These are phyloP conservation scores for Amblyopsis hoosieri DNA, from an alignment of 2,797 vertebrate species.

Conservation along the genomic window DNA sequence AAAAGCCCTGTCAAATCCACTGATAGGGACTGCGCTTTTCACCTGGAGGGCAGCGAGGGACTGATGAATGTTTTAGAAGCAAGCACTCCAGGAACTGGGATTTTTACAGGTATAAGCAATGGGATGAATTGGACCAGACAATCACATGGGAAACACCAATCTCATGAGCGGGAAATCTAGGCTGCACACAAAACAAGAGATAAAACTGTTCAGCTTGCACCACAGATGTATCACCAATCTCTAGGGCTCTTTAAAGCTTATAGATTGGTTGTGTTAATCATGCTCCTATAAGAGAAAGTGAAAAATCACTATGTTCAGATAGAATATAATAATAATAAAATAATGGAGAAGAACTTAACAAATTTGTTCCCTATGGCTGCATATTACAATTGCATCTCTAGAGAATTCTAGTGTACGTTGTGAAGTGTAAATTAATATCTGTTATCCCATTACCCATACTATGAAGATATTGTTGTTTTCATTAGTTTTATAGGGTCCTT, in stretches of 20 bases:
- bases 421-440: too few species aligned
- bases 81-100: slow-evolving; percentile 52
- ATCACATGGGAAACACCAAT: slow-evolving; percentile 57
- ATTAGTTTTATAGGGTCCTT: too few species aligned
- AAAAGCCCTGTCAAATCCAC: slow-evolving; percentile 53
- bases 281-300: slow-evolving; percentile 44
- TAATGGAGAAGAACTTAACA: slow-evolving; percentile 22
- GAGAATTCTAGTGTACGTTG: too few species aligned
- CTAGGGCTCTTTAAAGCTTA: slow-evolving; percentile 49
- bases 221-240: slow-evolving; percentile 44
- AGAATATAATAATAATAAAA: too few species aligned
- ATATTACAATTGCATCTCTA: not conserved
- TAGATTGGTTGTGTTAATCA: slow-evolving; percentile 67
- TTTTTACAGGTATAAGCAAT: slow-evolving; percentile 61
- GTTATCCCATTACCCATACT: not conserved
- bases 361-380: slow-evolving; percentile 2
- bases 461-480: not conserved
- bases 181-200: slow-evolving; percentile 49
- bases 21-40: slow-evolving; percentile 50
- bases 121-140: slow-evolving; percentile 66
- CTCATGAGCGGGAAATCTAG: slow-evolving; percentile 61
- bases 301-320: slow-evolving; percentile 37
- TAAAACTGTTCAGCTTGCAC: slow-evolving; percentile 39
- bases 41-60: slow-evolving; percentile 43
- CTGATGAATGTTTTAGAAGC: slow-evolving; percentile 67